These are phyloP conservation scores for Diachrysia chrysitis DNA, from an alignment of 2,888 invertebrate genomes.

Conservation along the genomic window DNA sequence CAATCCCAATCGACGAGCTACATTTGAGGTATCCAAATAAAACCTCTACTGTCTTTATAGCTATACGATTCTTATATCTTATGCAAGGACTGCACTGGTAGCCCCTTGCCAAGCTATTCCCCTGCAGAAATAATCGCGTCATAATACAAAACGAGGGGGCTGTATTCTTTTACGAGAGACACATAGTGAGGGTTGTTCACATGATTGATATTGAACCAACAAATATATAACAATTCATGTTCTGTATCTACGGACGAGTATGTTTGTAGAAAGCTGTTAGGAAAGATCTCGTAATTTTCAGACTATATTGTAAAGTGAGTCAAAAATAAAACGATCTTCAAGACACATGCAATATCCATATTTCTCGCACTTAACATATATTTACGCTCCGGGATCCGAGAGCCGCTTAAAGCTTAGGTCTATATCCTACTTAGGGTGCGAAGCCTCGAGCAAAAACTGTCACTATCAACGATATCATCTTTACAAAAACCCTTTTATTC, in stretches of 20 bases:
- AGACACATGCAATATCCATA: conserved; percentile 11
- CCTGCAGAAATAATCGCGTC: not conserved
- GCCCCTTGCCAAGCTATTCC: not conserved
- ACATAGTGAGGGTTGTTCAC: not conserved
- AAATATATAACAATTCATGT: not conserved
- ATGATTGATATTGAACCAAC: not conserved
- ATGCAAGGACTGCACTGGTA: not conserved
- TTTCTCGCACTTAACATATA: conserved; percentile 14
- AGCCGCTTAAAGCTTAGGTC: conserved; percentile 18
- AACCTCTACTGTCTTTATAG: too few relatives aligned
- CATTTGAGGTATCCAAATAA: not conserved
- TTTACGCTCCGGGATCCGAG: not conserved
- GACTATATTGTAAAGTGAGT: not conserved
- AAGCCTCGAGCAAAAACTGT: conserved; percentile 3
- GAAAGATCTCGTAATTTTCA: too few relatives aligned
- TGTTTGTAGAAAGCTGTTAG: not conserved
- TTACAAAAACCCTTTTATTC: conserved; percentile 14
- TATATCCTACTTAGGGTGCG: conserved; percentile 6
- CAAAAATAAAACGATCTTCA: not conserved
- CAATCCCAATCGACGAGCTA: not conserved
- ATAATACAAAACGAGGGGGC: not conserved
- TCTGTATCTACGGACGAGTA: not conserved
- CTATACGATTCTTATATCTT: not conserved
- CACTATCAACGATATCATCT: conserved; percentile 17
- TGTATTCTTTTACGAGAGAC: conserved; percentile 1